These are phyloP conservation scores for Labeo catla DNA, from an alignment of 2,113 vertebrate species.

Conservation along the genomic window DNA sequence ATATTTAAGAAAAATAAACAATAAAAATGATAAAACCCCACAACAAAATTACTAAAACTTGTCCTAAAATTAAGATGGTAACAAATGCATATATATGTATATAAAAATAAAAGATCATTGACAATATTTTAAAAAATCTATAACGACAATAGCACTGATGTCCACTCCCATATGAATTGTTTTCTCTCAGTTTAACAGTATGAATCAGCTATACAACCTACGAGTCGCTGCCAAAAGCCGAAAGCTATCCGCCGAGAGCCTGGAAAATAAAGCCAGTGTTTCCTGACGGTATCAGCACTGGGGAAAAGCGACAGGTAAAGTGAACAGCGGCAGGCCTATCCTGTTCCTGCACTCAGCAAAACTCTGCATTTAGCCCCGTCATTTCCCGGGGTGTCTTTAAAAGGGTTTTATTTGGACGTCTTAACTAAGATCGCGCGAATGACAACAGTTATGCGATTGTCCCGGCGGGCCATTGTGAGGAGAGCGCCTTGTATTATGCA, in stretches of 20 bases:
- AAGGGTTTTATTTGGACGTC: slow-evolving; percentile 37
- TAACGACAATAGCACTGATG: background rate
- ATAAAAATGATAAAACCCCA: background rate
- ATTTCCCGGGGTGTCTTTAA: slow-evolving; percentile 32
- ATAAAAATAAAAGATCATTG: background rate
- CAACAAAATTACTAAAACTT: background rate
- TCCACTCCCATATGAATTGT: background rate
- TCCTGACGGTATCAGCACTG: slow-evolving; percentile 70
- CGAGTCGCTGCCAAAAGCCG: slow-evolving; percentile 57
- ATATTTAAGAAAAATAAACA: no score
- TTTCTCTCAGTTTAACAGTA: slow-evolving; percentile 38
- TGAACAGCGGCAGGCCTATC: slow-evolving; percentile 65
- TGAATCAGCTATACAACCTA: slow-evolving; percentile 60
- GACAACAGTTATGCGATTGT: slow-evolving; percentile 53
- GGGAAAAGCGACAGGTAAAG: slow-evolving; percentile 73
- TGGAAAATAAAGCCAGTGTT: slow-evolving; percentile 68
- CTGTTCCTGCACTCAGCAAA: slow-evolving; percentile 58
- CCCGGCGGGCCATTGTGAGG: slow-evolving; percentile 45
- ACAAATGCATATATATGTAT: background rate
- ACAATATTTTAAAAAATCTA: background rate
- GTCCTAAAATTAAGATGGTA: background rate
- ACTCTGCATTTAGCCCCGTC: slow-evolving; percentile 51
- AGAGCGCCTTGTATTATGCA: slow-evolving; percentile 49
- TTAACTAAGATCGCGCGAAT: slow-evolving; percentile 46
- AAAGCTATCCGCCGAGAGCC: slow-evolving; percentile 66